A percentile compares a stretch with the other conserved stretches of the same genome.
Conservation (phyloP, 1,140 invertebrate species). For the Drosophila kohkoa region DNA sequence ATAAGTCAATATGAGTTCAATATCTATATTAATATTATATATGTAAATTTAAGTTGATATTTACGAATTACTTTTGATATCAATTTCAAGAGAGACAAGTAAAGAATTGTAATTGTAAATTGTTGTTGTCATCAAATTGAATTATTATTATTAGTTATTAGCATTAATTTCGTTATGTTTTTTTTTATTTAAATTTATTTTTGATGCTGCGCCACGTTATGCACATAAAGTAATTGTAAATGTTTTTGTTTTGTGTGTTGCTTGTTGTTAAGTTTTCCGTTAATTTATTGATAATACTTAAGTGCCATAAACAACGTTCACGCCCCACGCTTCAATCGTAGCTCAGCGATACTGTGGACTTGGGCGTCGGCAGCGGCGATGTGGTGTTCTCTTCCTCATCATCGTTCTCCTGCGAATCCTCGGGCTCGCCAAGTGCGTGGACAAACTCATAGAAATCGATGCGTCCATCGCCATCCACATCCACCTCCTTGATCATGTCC, state of each 20-base stretch:
- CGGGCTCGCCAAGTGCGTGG: conserved; percentile 92
- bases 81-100: conserved; percentile 12
- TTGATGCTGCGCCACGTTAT: conserved; percentile 21
- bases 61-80: conserved; percentile 17
- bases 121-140: conserved; percentile 20
- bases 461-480: conserved; percentile 94
- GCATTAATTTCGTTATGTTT: neutral
- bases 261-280: conserved; percentile 16
- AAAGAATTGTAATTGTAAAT: conserved; percentile 3
- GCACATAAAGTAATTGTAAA: conserved; percentile 46
- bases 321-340: conserved; percentile 56
- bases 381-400: conserved; percentile 89
- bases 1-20: neutral
- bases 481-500: conserved; percentile 96
- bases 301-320: neutral
- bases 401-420: conserved; percentile 92
- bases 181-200: conserved; percentile 1
- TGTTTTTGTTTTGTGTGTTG: conserved; percentile 11
- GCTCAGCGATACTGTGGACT: conserved; percentile 69
- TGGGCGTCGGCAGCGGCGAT: conserved; percentile 81
- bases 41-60: conserved; percentile 7
- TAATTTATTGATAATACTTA: conserved; percentile 16
- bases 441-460: conserved; percentile 96
- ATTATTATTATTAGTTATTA: conserved; percentile 19
- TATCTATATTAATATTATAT: neutral